Percentiles rank a stretch among this genome's conserved stretches.
Conservation (phyloP, 2,113 vertebrate genomes). For the Pongo pygmaeus region DNA sequence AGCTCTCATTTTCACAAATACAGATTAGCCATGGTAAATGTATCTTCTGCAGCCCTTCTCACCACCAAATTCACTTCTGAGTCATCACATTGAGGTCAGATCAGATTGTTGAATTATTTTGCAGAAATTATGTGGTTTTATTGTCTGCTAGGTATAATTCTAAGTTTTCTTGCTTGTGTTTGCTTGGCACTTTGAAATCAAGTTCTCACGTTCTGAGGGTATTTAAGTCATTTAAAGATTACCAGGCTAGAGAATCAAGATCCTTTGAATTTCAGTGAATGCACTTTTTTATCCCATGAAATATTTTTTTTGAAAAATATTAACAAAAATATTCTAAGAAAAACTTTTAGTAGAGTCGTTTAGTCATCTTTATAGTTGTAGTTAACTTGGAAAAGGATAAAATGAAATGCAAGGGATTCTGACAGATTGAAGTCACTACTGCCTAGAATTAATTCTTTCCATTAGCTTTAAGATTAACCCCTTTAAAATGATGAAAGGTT, state of each 20-base stretch:
- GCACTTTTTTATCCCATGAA: neutral
- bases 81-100: neutral
- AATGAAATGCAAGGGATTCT: neutral
- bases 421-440: neutral
- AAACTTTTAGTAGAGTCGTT: neutral
- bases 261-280: slow-evolving; percentile 33
- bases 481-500: slow-evolving; percentile 51
- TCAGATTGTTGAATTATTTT: slow-evolving; percentile 4
- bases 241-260: neutral
- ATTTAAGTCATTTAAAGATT: slow-evolving; percentile 38
- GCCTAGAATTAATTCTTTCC: slow-evolving; percentile 31
- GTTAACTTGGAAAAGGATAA: slow-evolving; percentile 19
- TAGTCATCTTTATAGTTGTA: neutral
- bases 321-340: slow-evolving; percentile 12
- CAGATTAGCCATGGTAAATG: neutral
- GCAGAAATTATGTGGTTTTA: slow-evolving; percentile 4
- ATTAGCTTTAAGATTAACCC: slow-evolving; percentile 29
- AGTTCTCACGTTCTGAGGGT: neutral
- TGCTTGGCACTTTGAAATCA: neutral
- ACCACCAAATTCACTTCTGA: neutral
- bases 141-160: neutral
- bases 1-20: neutral
- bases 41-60: neutral
- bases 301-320: slow-evolving; percentile 27
- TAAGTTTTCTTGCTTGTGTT: slow-evolving; percentile 21